Evolutionary conservation across 2,113 vertebrate species (phyloP).

Genomic region (Carettochelys insculpta): DNA sequence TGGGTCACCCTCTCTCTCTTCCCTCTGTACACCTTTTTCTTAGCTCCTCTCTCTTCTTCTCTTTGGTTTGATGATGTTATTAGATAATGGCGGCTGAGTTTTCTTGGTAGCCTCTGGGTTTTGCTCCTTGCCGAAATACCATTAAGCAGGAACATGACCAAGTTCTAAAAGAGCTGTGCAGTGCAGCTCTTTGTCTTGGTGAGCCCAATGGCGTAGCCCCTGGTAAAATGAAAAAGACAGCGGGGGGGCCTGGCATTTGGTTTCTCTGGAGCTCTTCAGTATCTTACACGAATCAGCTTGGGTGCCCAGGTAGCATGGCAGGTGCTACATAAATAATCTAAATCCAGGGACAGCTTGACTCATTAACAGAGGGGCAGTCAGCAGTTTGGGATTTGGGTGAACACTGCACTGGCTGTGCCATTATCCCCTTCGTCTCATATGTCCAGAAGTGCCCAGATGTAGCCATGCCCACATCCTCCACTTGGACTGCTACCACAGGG

Average conservation of each 20-base stretch:
- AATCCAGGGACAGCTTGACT: background rate
- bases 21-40: background rate
- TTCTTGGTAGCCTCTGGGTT: background rate
- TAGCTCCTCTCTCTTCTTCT: background rate
- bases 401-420: background rate
- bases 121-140: background rate
- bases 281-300: background rate
- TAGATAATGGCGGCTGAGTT: background rate
- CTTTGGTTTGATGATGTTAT: background rate
- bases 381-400: background rate
- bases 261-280: background rate
- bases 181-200: background rate
- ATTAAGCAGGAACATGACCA: background rate
- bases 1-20: background rate
- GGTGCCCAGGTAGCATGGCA: background rate
- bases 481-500: conserved; percentile 6
- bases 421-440: background rate
- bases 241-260: background rate
- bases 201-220: background rate
- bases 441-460: background rate
- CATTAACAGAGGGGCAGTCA: background rate
- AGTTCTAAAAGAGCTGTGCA: rapidly evolving
- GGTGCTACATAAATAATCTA: background rate
- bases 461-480: background rate
- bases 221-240: background rate